Conservation (phyloP, 1,140 invertebrate species). For the Nebria ingens region DNA sequence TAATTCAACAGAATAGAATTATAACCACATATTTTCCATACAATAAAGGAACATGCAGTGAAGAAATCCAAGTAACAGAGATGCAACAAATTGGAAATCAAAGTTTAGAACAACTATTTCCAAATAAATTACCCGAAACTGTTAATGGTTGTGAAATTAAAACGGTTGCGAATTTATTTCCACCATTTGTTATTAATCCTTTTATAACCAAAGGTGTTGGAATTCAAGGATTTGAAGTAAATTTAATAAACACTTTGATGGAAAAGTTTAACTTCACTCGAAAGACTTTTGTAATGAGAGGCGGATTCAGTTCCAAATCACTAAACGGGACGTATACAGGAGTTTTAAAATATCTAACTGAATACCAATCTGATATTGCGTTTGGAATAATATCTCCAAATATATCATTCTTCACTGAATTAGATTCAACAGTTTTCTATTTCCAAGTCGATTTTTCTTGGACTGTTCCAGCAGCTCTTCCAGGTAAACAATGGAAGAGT, state of each 20-base stretch:
- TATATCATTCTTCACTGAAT: too few species aligned
- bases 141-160: slow-evolving; percentile 5
- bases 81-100: too few species aligned
- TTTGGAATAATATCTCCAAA: slow-evolving; percentile 10
- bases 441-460: too few species aligned
- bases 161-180: background rate
- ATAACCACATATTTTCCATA: background rate
- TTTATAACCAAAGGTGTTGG: background rate
- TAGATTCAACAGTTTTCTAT: too few species aligned
- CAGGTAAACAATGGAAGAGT: too few species aligned
- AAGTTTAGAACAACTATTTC: background rate
- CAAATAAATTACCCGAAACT: background rate
- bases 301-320: too few species aligned
- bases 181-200: slow-evolving; percentile 14
- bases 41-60: background rate
- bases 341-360: slow-evolving; percentile 10
- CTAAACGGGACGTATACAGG: slow-evolving; percentile 11
- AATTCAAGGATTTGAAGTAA: slow-evolving; percentile 12
- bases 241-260: slow-evolving; percentile 7
- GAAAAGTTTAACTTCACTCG: slow-evolving; percentile 13
- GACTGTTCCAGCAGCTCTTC: too few species aligned
- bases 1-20: background rate
- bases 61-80: too few species aligned
- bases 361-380: slow-evolving; percentile 12
- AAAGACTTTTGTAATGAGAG: slow-evolving; percentile 12